phyloP scores from a whole-genome alignment of 2,888 invertebrate species.

The Macrophya annulata region DNA sequence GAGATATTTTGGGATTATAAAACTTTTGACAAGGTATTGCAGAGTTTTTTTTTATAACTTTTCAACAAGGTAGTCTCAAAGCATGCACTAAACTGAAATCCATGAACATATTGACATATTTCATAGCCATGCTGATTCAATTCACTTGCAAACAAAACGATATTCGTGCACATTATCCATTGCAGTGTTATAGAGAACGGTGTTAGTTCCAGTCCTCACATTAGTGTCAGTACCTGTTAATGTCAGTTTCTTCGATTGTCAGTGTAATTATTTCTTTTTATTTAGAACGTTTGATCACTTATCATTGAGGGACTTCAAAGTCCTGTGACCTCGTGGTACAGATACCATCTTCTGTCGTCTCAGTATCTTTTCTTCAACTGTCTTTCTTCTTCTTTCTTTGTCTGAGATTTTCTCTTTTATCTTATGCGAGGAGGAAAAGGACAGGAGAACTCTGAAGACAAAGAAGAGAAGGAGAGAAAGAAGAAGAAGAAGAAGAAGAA shows the following conservation, averaged over 20 bases:
- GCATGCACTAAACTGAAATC: neutral
- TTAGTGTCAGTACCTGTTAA: neutral
- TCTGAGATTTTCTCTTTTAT: neutral
- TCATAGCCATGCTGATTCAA: neutral
- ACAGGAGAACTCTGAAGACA: neutral
- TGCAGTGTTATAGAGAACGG: neutral
- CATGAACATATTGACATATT: neutral
- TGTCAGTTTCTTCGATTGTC: neutral
- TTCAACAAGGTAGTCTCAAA: neutral
- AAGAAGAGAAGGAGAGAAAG: constrained; percentile 35
- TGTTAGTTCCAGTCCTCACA: no score
- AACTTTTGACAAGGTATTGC: no score
- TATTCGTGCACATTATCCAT: neutral
- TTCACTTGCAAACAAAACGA: neutral
- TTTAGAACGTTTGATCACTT: neutral
- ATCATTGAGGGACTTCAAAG: constrained; percentile 32
- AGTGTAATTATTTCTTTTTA: neutral
- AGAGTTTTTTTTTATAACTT: no score
- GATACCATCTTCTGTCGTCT: constrained; percentile 43
- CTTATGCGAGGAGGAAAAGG: neutral
- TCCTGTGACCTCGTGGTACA: constrained; percentile 42
- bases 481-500: constrained; percentile 29
- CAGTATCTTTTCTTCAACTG: constrained; percentile 18
- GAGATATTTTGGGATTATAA: no score
- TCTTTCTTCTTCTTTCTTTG: constrained; percentile 15